Conservation (phyloP, 2,797 vertebrate species). For the Peromyscus nudipes region DNA sequence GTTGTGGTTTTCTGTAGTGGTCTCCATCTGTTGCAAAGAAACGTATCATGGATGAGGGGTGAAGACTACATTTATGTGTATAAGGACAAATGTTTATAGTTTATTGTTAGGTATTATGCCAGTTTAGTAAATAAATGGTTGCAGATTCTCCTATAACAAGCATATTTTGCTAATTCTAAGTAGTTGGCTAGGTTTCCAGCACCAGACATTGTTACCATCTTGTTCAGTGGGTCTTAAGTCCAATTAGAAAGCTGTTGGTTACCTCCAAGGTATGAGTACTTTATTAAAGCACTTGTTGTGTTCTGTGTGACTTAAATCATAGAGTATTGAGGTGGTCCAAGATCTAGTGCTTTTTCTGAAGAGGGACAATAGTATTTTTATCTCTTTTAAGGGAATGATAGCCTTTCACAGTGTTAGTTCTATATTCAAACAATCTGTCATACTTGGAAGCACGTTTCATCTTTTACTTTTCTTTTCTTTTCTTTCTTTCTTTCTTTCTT, state of each 20-base stretch:
- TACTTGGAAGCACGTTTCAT: background rate
- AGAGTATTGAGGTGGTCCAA: background rate
- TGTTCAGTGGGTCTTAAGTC: background rate
- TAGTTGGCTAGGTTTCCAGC: background rate
- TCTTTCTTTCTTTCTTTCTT: too few relatives aligned
- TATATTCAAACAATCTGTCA: background rate
- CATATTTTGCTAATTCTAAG: background rate
- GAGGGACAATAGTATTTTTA: background rate
- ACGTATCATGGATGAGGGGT: too few relatives aligned
- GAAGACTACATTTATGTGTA: background rate
- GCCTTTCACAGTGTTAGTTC: background rate
- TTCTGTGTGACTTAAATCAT: background rate
- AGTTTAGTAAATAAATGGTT: background rate
- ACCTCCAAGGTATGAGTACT: background rate
- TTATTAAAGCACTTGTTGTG: background rate
- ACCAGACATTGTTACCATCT: background rate
- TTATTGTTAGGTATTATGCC: background rate
- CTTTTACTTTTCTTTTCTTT: too few relatives aligned
- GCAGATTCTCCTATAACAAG: background rate
- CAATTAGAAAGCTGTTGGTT: background rate
- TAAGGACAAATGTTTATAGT: background rate
- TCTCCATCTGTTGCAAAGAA: background rate
- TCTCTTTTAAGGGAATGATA: background rate
- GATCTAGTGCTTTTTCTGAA: background rate
- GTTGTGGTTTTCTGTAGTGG: background rate